These are phyloP conservation scores for Meloidogyne chitwoodi DNA, from an alignment of 1,140 invertebrate species.

Conservation along the genomic window DNA sequence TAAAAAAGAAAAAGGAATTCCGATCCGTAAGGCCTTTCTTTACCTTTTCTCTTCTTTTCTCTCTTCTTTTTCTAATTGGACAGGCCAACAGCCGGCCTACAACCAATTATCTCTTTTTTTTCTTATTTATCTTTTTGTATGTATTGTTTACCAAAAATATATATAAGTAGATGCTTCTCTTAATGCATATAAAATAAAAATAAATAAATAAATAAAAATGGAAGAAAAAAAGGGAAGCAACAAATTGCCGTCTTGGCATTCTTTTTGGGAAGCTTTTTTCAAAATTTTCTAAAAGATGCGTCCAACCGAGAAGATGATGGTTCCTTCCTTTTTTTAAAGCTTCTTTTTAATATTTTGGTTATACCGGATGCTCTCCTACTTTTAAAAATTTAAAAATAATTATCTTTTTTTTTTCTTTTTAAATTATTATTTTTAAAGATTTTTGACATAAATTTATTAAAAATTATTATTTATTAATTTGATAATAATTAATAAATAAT, in stretches of 20 bases:
- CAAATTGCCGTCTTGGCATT: constrained; percentile 10
- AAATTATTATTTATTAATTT: too few species aligned
- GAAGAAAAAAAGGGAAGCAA: constrained; percentile 9
- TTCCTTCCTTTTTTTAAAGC: not conserved
- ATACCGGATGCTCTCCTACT: constrained; percentile 10
- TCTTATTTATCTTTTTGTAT: not conserved
- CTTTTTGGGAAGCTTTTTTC: not conserved
- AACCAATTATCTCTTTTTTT: constrained; percentile 12
- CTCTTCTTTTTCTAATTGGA: constrained; percentile 12
- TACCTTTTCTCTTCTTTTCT: too few species aligned
- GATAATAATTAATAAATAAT: too few species aligned
- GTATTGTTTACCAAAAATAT: not conserved
- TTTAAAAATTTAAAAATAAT: too few species aligned
- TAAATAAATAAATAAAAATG: not conserved
- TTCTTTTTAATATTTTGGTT: not conserved
- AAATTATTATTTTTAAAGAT: too few species aligned
- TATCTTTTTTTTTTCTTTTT: too few species aligned
- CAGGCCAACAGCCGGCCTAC: constrained; percentile 1
- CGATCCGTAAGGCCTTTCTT: not conserved
- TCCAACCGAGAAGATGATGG: constrained; percentile 23
- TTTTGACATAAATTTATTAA: too few species aligned
- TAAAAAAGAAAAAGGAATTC: not conserved
- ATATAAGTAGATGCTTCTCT: not conserved
- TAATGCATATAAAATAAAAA: not conserved
- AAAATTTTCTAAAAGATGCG: constrained; percentile 9